Percentiles rank a stretch among this genome's conserved stretches.
phyloP scores from a whole-genome alignment of 2,888 invertebrate genomes.

The Geophilus truncorum region DNA sequence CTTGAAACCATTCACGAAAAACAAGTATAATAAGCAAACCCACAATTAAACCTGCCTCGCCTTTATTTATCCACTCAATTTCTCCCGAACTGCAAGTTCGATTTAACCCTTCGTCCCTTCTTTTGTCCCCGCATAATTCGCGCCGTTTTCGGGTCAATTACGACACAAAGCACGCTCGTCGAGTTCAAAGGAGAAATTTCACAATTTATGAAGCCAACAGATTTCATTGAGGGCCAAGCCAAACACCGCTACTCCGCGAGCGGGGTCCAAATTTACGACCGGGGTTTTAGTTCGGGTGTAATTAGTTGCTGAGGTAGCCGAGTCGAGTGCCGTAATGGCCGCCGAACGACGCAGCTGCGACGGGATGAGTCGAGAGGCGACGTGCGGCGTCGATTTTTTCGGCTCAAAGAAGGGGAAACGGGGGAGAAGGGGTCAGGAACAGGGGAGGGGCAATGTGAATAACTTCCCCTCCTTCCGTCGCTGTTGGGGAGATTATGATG shows the following conservation, averaged over 20 bases:
- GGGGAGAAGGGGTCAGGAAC: neutral
- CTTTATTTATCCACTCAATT: neutral
- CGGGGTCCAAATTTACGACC: neutral
- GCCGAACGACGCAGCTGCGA: neutral
- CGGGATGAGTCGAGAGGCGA: neutral
- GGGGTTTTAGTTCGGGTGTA: neutral
- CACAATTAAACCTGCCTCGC: too few species aligned
- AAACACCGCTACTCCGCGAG: neutral
- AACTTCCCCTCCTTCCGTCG: neutral
- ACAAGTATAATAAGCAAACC: too few species aligned
- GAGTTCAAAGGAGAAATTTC: neutral
- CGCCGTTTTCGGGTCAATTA: neutral
- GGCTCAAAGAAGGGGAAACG: neutral
- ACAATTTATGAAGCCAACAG: neutral
- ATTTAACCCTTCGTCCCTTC: neutral
- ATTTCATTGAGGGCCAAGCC: neutral
- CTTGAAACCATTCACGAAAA: too few species aligned
- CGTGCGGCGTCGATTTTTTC: neutral
- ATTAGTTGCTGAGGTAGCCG: neutral
- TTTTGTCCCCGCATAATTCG: neutral
- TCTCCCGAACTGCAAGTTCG: too few species aligned
- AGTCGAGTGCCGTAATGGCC: neutral
- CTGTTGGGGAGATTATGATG: constrained; percentile 2
- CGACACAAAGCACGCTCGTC: neutral
- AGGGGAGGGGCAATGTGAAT: neutral